These are phyloP conservation scores for Anomalospiza imberbis DNA, from an alignment of 2,797 vertebrate species.

Conservation along the genomic window DNA sequence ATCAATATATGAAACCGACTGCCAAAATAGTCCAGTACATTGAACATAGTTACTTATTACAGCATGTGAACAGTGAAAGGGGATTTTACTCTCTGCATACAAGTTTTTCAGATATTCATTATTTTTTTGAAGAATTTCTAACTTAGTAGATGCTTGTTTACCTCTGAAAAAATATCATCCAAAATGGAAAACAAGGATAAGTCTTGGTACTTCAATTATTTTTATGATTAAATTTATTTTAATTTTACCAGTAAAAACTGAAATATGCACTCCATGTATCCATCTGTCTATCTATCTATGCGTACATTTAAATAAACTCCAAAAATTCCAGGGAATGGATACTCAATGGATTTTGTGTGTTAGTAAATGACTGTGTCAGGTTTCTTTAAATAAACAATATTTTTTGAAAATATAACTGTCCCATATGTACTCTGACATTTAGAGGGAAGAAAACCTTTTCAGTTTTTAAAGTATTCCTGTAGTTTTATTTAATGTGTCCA, in stretches of 20 bases:
- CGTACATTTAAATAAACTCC: not conserved
- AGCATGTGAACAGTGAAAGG: not conserved
- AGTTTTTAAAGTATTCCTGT: not conserved
- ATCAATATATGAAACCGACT: not conserved
- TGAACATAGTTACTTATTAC: not conserved
- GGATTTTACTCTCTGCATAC: not conserved
- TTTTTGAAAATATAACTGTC: not conserved
- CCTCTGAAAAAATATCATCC: not conserved
- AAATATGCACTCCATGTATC: not conserved
- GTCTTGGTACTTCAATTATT: not conserved
- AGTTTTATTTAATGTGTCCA: not conserved
- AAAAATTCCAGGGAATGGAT: not conserved
- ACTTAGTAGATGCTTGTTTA: not conserved
- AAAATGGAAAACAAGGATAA: not conserved
- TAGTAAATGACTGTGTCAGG: not conserved
- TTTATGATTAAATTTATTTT: not conserved
- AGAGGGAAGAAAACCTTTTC: not conserved
- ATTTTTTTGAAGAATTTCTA: not conserved
- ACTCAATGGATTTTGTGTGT: rapidly evolving
- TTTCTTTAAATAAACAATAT: not conserved
- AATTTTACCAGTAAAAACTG: not conserved
- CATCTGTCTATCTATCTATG: rapidly evolving
- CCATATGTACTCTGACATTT: not conserved
- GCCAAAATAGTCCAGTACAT: not conserved
- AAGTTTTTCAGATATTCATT: not conserved